Evolutionary conservation across 2,797 vertebrate genomes (phyloP), one percentile per base, ranked within the genome.

Genomic region (Myotis vivesi): DNA sequence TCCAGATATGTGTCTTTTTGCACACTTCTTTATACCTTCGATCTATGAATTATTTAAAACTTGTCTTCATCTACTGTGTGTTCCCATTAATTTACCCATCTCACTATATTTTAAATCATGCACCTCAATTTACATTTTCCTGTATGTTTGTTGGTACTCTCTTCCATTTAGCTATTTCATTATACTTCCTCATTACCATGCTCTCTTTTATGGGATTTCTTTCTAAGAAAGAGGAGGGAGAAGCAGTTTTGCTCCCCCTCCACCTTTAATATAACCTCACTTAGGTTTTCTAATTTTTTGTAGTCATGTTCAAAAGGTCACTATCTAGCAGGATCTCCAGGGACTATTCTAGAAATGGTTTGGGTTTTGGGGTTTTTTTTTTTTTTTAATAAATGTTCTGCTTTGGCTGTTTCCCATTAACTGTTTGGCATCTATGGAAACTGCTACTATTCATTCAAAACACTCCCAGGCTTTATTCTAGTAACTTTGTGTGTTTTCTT

Each of bases 151-250:
- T 90, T 53, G 46, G 4, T 53, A 7, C 12, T 57, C 25, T 51
- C 25, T 82, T 66, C 11, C 16, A 46, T 69, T 68, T 64, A 77
- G 12, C 44, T 9, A 73, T n/a, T 81, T 82, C 46, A 33, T 20
- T 79, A 36, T 53, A 25, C 19, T 83, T 83, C 93, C 44, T 88
- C 13, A 83, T 33, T 28, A 25, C 10, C 3, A 41, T 25, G 8
- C 4, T 86, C 8, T 33, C 33, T 93, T 69, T 68, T 81, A 89
- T 51, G 33, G 19, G 64, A 73, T 93, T 64, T 83, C 4, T 83
- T 46, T 30, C 30, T 68, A 46, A 53, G 16, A 95, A 49, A 66
- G 38, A 77, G 25, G 66, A 64, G 12, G 55, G 16, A 33, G 16
- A 72, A 46, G 0, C 0, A 25, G 46, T n/a, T 38, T 55, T 55